phyloP scores from a whole-genome alignment of 1,140 invertebrate species.

The Thaumatotibia leucotreta region DNA sequence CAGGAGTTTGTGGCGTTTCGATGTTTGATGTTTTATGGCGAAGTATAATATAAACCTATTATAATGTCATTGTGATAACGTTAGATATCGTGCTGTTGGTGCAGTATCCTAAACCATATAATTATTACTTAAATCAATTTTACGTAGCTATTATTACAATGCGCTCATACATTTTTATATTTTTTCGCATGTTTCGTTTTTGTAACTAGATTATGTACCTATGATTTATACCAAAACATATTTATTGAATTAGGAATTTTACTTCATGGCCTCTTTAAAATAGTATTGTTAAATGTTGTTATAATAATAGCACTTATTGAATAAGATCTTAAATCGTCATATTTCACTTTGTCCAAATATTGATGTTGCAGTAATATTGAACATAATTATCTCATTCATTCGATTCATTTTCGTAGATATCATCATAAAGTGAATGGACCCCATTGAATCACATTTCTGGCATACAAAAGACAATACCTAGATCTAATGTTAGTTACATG shows the following conservation, averaged over 20 bases:
- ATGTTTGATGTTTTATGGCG: constrained; percentile 60
- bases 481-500: constrained; percentile 73
- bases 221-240: constrained; percentile 40
- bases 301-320: constrained; percentile 32
- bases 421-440: constrained; percentile 41
- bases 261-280: constrained; percentile 37
- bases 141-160: constrained; percentile 22
- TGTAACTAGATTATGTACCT: constrained; percentile 25
- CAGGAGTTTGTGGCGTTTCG: constrained; percentile 54
- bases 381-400: constrained; percentile 33
- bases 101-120: constrained; percentile 39
- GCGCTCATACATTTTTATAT: constrained; percentile 26
- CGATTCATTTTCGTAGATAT: constrained; percentile 23
- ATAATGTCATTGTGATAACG: constrained; percentile 66
- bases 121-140: constrained; percentile 27
- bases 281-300: constrained; percentile 34
- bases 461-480: constrained; percentile 77
- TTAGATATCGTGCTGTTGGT: constrained; percentile 54
- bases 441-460: constrained; percentile 65
- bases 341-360: constrained; percentile 37
- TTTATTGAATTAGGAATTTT: constrained; percentile 25
- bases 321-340: constrained; percentile 35
- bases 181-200: constrained; percentile 32
- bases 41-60: constrained; percentile 45
- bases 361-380: constrained; percentile 55